Base-by-base conservation (phyloP, 2,888 invertebrate genomes). In the Antheraea assamensis region DNA sequence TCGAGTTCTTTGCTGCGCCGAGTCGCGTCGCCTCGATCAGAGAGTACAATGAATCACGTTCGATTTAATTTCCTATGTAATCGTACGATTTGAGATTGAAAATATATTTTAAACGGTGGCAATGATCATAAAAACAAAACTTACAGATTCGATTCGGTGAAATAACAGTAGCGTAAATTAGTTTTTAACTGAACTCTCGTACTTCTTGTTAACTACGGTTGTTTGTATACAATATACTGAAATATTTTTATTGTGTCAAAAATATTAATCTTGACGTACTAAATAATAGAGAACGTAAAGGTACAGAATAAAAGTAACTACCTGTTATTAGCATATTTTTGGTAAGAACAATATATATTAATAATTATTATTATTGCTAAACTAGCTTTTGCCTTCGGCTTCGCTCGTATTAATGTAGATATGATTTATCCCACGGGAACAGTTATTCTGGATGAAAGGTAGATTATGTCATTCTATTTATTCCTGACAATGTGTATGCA, bases 21-120 rank as follows among this genome's bases (percentile, higher is more conserved):
- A 19, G 55, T 55, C n/a, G n/a, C 55, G 55, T 55, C 55, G n/a
- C 55, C 55, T 55, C 55, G n/a, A 55, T 77, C 84, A 84, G 83
- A 83, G 82, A 83, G 82, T n/a, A 55, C 55, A n/a, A 55, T 21
- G 55, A 21, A 7, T 55, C 55, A 55, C n/a, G 55, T 55, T 55
- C 10, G 55, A 55, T n/a, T 55, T 21, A 55, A 55, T 55, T 55
- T 55, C 55, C 55, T 55, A 55, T 55, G 55, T n/a, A 55, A 55
- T 55, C 21, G n/a, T 55, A 21, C 21, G 8, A n/a, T 7, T 42
- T 55, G 7, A n/a, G 55, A 55, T 55, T 55, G 55, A 55, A 55
- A 55, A 55, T 55, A n/a, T 55, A n/a, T 55, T 19, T 55, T 7
- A n/a, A 55, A 52, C 17, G 49, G 49, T 52, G 55, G 7, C 10